These are phyloP conservation scores for Suricata suricatta DNA, from an alignment of 2,113 vertebrate genomes.

Conservation along the genomic window DNA sequence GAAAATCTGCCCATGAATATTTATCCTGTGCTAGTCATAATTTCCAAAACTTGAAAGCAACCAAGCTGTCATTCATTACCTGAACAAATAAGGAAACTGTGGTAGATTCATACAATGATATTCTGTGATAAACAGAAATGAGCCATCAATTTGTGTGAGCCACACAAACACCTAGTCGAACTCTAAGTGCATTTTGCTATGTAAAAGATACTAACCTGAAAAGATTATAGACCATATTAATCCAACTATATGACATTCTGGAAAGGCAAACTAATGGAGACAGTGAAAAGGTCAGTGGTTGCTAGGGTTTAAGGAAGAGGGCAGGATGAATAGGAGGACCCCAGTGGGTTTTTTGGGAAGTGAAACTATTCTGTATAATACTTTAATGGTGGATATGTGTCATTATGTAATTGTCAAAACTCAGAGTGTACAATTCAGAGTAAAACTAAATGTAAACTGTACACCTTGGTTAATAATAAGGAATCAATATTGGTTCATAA, in stretches of 20 bases:
- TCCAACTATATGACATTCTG: background rate
- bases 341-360: too few species aligned
- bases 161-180: background rate
- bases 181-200: background rate
- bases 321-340: too few species aligned
- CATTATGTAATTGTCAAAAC: too few species aligned
- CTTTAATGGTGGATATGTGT: too few species aligned
- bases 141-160: background rate
- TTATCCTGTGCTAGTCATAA: background rate
- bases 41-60: background rate
- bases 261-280: background rate
- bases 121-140: background rate
- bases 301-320: too few species aligned
- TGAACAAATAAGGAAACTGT: background rate
- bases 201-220: background rate
- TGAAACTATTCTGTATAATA: too few species aligned
- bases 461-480: too few species aligned
- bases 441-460: too few species aligned
- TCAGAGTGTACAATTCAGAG: too few species aligned
- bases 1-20: background rate
- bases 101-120: background rate
- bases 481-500: too few species aligned
- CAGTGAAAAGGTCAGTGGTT: too few species aligned
- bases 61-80: background rate
- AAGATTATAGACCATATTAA: background rate